Base-by-base conservation (phyloP, 2,113 vertebrate species). In the Scomber japonicus region DNA sequence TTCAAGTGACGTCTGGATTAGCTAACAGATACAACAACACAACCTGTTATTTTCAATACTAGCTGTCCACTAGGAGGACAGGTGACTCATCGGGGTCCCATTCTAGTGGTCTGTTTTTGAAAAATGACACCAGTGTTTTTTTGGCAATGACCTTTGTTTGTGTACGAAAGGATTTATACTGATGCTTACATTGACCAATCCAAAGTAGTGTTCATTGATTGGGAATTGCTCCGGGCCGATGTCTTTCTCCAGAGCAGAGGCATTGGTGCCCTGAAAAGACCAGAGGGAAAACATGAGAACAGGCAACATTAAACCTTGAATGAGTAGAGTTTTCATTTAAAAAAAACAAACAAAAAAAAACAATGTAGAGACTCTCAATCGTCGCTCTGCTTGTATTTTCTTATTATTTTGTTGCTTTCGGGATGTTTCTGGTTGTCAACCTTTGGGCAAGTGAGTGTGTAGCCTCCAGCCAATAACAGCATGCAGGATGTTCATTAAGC, bases 231-330 rank as follows among this genome's bases (percentile, higher is more conserved):
- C 98, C 95, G 97, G 97, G 88, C 98, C 98, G 94, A 99, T 99
- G 96, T 99, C 98, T 98, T 99, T 99, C 95, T 98, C 97, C 97
- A 99, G 97, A 97, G 98, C 98, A 95, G 98, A 99, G 98, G 98
- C 98, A 99, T 99, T 99, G 96, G 97, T 98, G 98, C 98, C 98
- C 98, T 99, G 81, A 61, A 56, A 71, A 83, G 79, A 83, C 4
- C 11, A 79, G 31, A 74, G 27, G 86, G 54, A 82, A 65, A 81
- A 67, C 50, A 73, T 0, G 24, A 55, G 16, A 17, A 9, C 16
- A 2, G 31, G 3, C 35, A 40, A 40, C 35, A 40, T 35, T 35
- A 40, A 40, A 40, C 7, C 7, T 9, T 9, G 35, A 40, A 9
- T 40, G 35, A 40, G 35, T 7, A 40, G 8, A 1, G 9, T 9